Conservation (phyloP, 2,888 invertebrate species). For the Ferrisia virgata region DNA sequence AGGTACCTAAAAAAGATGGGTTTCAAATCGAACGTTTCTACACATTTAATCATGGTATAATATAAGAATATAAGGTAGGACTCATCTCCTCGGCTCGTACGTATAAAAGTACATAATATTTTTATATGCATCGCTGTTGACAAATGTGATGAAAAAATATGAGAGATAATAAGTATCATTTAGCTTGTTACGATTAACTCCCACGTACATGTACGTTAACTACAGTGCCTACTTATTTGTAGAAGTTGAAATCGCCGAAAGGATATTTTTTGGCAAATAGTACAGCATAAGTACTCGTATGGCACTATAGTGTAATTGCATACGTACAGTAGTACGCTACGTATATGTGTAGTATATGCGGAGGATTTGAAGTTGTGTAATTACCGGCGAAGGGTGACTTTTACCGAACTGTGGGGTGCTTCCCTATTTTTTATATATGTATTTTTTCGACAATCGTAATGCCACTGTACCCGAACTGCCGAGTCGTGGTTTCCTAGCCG, state of each 20-base stretch:
- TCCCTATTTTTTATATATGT: slow-evolving; percentile 33
- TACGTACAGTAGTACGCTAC: background rate
- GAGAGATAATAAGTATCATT: background rate
- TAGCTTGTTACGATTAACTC: background rate
- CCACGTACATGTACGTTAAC: background rate
- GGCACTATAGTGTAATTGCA: background rate
- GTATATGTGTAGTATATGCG: background rate
- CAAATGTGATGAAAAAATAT: background rate
- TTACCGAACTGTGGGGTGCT: slow-evolving; percentile 23
- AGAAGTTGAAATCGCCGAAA: background rate
- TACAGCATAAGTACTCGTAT: background rate
- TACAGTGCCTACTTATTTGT: background rate
- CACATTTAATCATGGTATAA: slow-evolving; percentile 41
- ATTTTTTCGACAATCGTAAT: slow-evolving; percentile 27
- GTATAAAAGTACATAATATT: too few species aligned
- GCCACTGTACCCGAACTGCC: slow-evolving; percentile 32
- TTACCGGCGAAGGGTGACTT: slow-evolving; percentile 30
- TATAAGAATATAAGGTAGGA: background rate
- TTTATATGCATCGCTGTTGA: too few species aligned
- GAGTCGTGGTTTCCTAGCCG: slow-evolving; percentile 37
- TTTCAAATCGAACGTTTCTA: slow-evolving; percentile 29
- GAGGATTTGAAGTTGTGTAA: slow-evolving; percentile 13
- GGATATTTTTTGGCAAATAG: slow-evolving; percentile 15
- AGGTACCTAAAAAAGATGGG: slow-evolving; percentile 28
- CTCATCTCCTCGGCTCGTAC: background rate